phyloP scores from a whole-genome alignment of 2,797 vertebrate species.

The Micromesistius poutassou region DNA sequence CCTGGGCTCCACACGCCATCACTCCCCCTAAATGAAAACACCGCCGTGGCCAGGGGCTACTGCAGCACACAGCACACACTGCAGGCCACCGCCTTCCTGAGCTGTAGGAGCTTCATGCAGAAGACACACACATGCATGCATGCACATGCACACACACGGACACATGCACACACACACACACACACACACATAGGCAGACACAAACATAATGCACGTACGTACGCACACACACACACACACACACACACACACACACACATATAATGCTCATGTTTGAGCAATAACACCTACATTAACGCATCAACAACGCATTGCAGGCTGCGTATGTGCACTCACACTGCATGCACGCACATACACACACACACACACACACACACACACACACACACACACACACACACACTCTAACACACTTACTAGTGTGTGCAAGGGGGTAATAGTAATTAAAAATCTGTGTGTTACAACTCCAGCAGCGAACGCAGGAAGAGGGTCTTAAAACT shows the following conservation, averaged over 20 bases:
- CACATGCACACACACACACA: constrained; percentile 24
- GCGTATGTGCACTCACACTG: no score
- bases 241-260: no score
- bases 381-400: background rate
- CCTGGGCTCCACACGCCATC: constrained; percentile 62
- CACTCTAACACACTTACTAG: background rate
- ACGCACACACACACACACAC: no score
- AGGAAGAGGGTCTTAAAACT: constrained; percentile 71
- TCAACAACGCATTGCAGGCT: no score
- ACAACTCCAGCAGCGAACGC: constrained; percentile 64
- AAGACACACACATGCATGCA: constrained; percentile 29
- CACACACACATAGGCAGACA: no score
- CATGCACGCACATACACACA: no score
- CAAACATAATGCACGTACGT: no score
- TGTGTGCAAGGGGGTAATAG: constrained; percentile 38
- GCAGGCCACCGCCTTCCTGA: background rate
- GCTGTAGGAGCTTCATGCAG: constrained; percentile 28
- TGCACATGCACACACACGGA: constrained; percentile 15
- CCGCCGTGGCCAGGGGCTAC: constrained; percentile 28
- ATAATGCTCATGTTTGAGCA: no score
- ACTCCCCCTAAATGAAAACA: constrained; percentile 66
- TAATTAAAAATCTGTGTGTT: constrained; percentile 63
- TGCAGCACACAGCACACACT: constrained; percentile 26
- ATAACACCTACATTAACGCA: no score
- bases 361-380: background rate